Percentiles rank a stretch among this genome's conserved stretches.
phyloP scores from a whole-genome alignment of 2,797 vertebrate genomes.

The Tinamus major region DNA sequence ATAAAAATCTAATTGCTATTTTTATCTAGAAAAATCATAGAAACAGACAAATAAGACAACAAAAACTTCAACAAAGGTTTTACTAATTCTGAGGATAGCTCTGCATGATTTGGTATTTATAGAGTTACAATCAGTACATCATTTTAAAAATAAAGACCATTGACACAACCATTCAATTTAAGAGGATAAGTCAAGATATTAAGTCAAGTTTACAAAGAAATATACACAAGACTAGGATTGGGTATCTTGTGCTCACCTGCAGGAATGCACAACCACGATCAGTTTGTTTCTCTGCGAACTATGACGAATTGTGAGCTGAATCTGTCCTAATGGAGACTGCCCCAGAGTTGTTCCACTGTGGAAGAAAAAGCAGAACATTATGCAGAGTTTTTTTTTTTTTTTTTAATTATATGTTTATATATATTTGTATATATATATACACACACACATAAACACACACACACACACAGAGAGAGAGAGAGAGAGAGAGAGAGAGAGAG shows the following conservation, averaged over 20 bases:
- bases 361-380: constrained; percentile 19
- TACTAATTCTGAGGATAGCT: background rate
- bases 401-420: background rate
- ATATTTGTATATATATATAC: too few species aligned
- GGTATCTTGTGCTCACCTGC: constrained; percentile 83
- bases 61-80: background rate
- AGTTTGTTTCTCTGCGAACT: constrained; percentile 95
- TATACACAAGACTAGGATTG: background rate
- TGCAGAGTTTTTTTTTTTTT: background rate
- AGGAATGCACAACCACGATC: constrained; percentile 91
- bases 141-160: background rate
- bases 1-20: background rate
- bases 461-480: too few species aligned
- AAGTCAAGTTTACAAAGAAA: background rate
- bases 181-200: background rate
- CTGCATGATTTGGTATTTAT: background rate
- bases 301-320: constrained; percentile 92
- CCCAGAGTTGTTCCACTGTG: constrained; percentile 88
- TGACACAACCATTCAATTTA: background rate
- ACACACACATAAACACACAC: too few species aligned
- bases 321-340: constrained; percentile 89
- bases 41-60: background rate
- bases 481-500: too few species aligned
- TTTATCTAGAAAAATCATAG: background rate
- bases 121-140: background rate